These are phyloP conservation scores for Herminia tarsipennalis DNA, from an alignment of 2,888 invertebrate species.

Conservation along the genomic window DNA sequence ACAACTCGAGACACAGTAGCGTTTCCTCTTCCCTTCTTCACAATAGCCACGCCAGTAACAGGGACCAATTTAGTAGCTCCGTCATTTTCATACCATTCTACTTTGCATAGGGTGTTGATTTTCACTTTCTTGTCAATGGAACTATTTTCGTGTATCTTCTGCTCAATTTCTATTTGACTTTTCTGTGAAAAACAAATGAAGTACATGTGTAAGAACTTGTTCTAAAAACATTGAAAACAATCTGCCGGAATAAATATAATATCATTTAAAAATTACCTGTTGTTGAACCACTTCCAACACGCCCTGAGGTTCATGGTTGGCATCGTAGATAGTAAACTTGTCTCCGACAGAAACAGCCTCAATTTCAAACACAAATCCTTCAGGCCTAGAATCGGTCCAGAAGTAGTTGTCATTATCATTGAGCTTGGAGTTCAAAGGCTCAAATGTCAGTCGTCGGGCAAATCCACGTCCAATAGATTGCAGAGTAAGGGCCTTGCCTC, in stretches of 20 bases:
- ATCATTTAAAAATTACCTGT: constrained; percentile 79
- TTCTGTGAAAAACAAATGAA: constrained; percentile 61
- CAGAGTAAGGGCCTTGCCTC: constrained; percentile 88
- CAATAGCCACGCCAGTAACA: constrained; percentile 85
- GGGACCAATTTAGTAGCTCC: constrained; percentile 86
- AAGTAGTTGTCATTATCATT: constrained; percentile 90
- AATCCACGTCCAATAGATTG: constrained; percentile 90
- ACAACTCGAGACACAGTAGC: constrained; percentile 84
- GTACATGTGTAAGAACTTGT: too few relatives aligned
- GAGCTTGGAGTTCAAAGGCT: constrained; percentile 85
- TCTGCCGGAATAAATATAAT: not conserved
- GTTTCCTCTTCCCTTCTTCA: constrained; percentile 79
- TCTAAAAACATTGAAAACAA: not conserved
- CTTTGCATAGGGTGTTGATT: constrained; percentile 87
- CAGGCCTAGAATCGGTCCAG: constrained; percentile 91
- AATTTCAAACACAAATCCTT: constrained; percentile 90
- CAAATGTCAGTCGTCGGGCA: constrained; percentile 90
- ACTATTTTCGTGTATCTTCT: constrained; percentile 72
- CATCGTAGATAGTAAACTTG: constrained; percentile 90
- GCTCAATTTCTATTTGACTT: constrained; percentile 78
- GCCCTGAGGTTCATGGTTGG: constrained; percentile 88
- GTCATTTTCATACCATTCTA: constrained; percentile 88
- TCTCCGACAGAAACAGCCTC: constrained; percentile 89
- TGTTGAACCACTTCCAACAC: constrained; percentile 88
- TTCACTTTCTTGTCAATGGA: constrained; percentile 87